Percentiles rank a stretch among this genome's conserved stretches.
Conservation (phyloP, 1,140 invertebrate species). For the Nebria ingens region DNA sequence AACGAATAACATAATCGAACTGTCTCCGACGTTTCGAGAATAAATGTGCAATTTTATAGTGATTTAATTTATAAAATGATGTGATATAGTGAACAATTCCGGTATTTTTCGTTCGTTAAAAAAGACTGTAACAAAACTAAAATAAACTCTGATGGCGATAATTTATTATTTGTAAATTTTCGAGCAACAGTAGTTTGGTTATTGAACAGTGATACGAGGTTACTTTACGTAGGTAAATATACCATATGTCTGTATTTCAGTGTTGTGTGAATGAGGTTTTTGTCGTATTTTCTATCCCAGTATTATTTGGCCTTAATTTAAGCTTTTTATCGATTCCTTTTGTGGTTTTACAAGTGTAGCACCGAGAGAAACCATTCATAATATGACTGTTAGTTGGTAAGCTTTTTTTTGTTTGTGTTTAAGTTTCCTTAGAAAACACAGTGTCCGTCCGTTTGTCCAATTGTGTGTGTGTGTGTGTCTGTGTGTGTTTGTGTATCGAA, state of each 20-base stretch:
- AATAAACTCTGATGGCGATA: not conserved
- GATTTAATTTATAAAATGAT: not conserved
- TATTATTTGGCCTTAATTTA: too few species aligned
- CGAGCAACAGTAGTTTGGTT: not conserved
- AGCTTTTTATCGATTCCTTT: too few species aligned
- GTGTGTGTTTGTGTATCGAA: not conserved
- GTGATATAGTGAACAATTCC: not conserved
- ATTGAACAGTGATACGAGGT: not conserved
- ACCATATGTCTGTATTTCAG: not conserved
- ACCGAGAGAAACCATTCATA: too few species aligned
- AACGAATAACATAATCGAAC: not conserved
- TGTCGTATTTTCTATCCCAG: too few species aligned
- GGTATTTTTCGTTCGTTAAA: not conserved
- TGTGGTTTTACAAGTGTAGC: too few species aligned
- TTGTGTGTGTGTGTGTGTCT: not conserved
- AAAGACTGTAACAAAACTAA: not conserved
- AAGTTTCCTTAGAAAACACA: too few species aligned
- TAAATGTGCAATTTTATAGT: not conserved
- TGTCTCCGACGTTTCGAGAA: not conserved
- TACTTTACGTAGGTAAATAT: not conserved
- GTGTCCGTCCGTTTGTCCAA: not conserved
- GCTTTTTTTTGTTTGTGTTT: too few species aligned
- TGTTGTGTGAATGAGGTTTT: not conserved
- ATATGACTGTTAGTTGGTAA: not conserved
- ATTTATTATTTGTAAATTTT: not conserved